Evolutionary conservation across 2,113 vertebrate genomes (phyloP).

Genomic region (Pteropus alecto): DNA sequence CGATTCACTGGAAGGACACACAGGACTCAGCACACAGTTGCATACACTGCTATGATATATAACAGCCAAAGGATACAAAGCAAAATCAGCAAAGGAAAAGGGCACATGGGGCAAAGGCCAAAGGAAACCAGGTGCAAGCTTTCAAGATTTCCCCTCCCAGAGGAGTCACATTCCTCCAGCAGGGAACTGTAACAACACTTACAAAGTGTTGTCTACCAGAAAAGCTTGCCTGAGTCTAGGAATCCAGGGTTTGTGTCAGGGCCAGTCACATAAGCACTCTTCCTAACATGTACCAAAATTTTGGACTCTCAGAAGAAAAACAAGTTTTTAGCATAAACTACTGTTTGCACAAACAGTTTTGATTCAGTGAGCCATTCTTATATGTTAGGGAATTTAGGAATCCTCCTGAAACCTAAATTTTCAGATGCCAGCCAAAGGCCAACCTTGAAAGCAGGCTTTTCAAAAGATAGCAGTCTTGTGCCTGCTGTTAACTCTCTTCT

Average conservation of each 20-base stretch:
- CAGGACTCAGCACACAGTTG: neutral
- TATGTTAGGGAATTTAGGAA: neutral
- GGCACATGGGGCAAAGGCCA: neutral
- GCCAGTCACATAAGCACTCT: neutral
- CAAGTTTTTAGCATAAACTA: neutral
- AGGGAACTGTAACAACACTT: neutral
- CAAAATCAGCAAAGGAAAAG: neutral
- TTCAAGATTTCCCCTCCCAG: neutral
- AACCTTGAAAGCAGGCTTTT: neutral
- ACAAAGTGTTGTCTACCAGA: neutral
- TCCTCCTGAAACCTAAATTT: neutral
- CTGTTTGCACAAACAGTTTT: neutral
- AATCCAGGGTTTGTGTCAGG: neutral
- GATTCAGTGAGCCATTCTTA: neutral
- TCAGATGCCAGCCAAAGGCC: neutral
- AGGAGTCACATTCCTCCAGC: neutral
- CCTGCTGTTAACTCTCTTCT: neutral
- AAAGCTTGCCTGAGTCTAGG: neutral
- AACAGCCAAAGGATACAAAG: neutral
- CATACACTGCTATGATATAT: neutral
- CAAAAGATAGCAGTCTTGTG: neutral
- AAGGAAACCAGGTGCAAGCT: neutral
- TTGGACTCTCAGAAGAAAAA: neutral
- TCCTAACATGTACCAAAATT: neutral
- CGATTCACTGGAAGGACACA: neutral